Percentiles rank a stretch among this genome's conserved stretches.
phyloP scores from a whole-genome alignment of 2,113 vertebrate species.

The Neolamprologus toae region DNA sequence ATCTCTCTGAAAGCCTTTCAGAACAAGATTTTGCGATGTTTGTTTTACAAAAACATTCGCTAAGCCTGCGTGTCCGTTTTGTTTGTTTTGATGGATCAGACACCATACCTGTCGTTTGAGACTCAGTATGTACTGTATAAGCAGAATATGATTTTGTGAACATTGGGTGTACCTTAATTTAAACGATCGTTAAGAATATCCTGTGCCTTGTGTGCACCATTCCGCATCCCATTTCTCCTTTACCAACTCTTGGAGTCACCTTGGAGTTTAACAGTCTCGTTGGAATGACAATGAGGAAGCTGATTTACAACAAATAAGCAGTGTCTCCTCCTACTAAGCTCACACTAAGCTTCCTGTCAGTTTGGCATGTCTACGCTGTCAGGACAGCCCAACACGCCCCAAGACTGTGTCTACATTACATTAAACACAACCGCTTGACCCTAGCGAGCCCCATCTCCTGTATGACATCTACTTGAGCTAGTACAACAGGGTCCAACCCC shows the following conservation, averaged over 20 bases:
- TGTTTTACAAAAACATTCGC: conserved; percentile 29
- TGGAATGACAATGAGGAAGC: conserved; percentile 42
- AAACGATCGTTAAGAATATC: background rate
- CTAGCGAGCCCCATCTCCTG: conserved; percentile 10
- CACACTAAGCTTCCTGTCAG: conserved; percentile 39
- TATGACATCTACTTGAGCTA: conserved; percentile 42
- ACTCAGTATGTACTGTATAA: background rate
- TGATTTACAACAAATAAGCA: conserved; percentile 59
- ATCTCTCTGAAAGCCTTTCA: conserved; percentile 37
- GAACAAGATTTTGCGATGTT: conserved; percentile 16
- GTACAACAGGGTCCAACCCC: conserved; percentile 32
- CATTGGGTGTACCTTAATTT: background rate
- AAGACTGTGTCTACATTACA: conserved; percentile 62
- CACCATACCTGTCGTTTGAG: background rate
- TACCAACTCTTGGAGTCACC: conserved; percentile 29
- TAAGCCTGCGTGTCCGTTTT: conserved; percentile 20
- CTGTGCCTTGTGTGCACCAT: background rate
- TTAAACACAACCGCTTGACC: conserved; percentile 69
- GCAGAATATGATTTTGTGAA: background rate
- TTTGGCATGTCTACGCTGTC: conserved; percentile 49
- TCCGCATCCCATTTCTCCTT: background rate
- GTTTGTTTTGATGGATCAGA: conserved; percentile 11
- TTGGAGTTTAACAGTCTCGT: conserved; percentile 3
- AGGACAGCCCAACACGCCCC: conserved; percentile 46
- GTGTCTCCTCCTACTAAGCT: conserved; percentile 29